Percentiles rank a stretch among this genome's conserved stretches.
phyloP scores from a whole-genome alignment of 2,113 vertebrate genomes.

The Guaruba guarouba region DNA sequence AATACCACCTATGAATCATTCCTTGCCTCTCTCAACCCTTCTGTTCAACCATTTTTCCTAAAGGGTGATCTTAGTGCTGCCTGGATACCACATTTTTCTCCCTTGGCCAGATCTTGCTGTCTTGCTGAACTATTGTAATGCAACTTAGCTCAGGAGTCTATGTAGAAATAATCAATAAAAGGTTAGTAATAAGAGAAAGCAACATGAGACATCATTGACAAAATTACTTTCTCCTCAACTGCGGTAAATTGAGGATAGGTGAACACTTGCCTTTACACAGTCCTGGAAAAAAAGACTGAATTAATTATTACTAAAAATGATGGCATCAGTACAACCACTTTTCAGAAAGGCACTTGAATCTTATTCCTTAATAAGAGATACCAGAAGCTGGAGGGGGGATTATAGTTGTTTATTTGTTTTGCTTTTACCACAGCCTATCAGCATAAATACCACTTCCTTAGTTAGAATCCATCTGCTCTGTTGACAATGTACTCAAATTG shows the following conservation, averaged over 20 bases:
- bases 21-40: neutral
- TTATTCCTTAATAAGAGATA: conserved; percentile 24
- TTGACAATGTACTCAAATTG: conserved; percentile 63
- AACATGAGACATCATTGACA: neutral
- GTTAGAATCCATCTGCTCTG: conserved; percentile 41
- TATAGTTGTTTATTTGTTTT: neutral
- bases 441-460: conserved; percentile 50
- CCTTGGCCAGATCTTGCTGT: neutral
- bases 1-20: neutral
- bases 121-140: neutral
- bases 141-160: neutral
- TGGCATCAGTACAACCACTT: neutral
- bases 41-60: neutral
- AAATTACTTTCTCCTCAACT: neutral
- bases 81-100: neutral
- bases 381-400: neutral
- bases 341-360: conserved; percentile 9
- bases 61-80: neutral
- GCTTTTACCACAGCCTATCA: conserved; percentile 27
- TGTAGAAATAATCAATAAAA: neutral
- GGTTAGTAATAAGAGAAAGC: neutral
- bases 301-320: neutral
- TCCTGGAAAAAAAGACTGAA: neutral
- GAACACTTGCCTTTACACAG: neutral
- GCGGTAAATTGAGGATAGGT: neutral